These are phyloP conservation scores for Cynopterus brachyotis DNA, from an alignment of 2,113 vertebrate genomes.

Conservation along the genomic window DNA sequence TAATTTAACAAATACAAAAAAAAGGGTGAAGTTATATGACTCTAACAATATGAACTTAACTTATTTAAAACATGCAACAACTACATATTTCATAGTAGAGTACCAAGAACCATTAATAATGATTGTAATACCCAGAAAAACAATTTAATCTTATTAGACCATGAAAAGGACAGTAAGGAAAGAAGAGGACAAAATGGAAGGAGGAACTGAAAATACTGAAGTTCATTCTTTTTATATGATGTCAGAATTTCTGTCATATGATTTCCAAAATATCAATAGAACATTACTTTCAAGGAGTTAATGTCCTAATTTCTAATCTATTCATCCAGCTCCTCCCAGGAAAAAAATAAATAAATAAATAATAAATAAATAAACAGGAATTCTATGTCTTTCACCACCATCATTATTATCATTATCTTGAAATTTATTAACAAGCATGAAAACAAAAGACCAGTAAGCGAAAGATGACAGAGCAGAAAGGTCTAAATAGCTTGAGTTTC, in stretches of 20 bases:
- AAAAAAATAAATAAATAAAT: not conserved
- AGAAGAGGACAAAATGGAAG: not conserved
- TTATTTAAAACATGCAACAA: constrained; percentile 30
- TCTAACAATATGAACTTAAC: not conserved
- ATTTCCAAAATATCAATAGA: not conserved
- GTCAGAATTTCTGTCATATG: not conserved
- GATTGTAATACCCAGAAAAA: not conserved
- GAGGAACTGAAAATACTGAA: not conserved
- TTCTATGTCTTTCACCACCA: not conserved
- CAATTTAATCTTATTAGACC: not conserved
- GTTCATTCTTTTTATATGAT: not conserved
- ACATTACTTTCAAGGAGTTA: not conserved
- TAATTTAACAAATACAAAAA: not conserved
- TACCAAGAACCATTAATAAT: not conserved
- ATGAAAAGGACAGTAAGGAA: not conserved
- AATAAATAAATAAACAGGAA: not conserved
- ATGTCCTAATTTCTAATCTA: not conserved
- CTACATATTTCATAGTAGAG: not conserved
- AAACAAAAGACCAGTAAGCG: not conserved
- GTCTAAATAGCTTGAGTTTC: not conserved
- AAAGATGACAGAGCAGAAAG: not conserved
- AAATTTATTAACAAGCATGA: not conserved
- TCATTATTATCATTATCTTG: not conserved
- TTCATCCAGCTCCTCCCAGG: not conserved
- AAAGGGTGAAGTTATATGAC: not conserved